Percentiles rank a stretch among this genome's conserved stretches.
These are phyloP conservation scores for Alloplasta piceator DNA, from an alignment of 2,888 invertebrate species.

Conservation along the genomic window DNA sequence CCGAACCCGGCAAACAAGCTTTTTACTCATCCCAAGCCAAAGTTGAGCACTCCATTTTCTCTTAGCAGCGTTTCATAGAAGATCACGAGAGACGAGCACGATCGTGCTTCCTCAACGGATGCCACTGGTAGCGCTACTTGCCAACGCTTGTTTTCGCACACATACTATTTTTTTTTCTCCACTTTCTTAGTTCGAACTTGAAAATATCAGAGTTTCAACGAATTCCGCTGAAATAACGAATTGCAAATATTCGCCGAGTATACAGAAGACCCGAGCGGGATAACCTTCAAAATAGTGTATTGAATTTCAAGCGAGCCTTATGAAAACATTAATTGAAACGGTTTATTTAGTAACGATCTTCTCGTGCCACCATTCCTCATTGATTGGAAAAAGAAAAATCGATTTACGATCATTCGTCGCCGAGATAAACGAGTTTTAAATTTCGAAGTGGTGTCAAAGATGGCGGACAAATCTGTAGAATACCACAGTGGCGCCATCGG, in stretches of 20 bases:
- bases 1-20: constrained; percentile 12
- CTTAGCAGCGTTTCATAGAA: background rate
- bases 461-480: no score
- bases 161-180: constrained; percentile 16
- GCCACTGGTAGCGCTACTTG: background rate
- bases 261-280: background rate
- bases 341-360: background rate
- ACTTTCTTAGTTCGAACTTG: background rate
- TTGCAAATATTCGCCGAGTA: constrained; percentile 15
- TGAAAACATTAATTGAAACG: no score
- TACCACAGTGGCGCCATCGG: constrained; percentile 6
- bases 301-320: no score
- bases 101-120: constrained; percentile 19
- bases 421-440: background rate
- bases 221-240: background rate
- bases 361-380: background rate
- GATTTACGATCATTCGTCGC: background rate
- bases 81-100: constrained; percentile 5
- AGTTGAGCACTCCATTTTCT: constrained; percentile 15
- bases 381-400: background rate
- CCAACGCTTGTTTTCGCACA: constrained; percentile 29
- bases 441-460: background rate
- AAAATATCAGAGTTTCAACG: no score
- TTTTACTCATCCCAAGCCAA: background rate
- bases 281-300: no score